Evolutionary conservation across 2,113 vertebrate genomes (phyloP), one percentile per base, ranked within the genome.

Genomic region (Canis aureus): DNA sequence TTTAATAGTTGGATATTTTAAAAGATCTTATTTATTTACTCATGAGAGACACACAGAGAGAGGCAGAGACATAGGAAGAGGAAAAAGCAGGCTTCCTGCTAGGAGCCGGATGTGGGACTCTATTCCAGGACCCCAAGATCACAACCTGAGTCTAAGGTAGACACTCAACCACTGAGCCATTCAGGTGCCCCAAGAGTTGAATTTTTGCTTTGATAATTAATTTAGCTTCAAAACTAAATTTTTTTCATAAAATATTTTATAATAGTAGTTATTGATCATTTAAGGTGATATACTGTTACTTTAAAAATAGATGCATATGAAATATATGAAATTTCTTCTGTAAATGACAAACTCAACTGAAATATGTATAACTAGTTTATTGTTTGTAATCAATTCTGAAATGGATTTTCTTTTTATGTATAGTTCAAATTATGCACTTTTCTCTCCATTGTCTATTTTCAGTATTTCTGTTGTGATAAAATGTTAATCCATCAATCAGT

Each of bases 261-360:
- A 88, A 9, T 66, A 57, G 17, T 90, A 73, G 1, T 85, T 91
- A 62, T 29, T 89, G 59, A 57, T 87, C 51, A 67, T 62, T 92
- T 85, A 20, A 93, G 43, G 38, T 85, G 2, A 64, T 20, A 64
- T 62, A 74, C 51, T 91, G 35, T 8, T 51, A 59, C 67, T 93
- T 93, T n/a, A 87, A 89, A 95, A 96, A 89, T 76, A 74, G 20
- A 67, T 89, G 11, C 1, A 71, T 95, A 84, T 89, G 78, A 86
- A 90, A 43, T 60, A 69, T 3, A 43, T 76, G 1, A 35, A 82
- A 60, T 90, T 89, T 89, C 81, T 78, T 78, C 69, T 55, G 66
- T 82, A 85, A 85, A 86, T 85, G 51, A n/a, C 1, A 94, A 94
- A 69, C 23, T 27, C 7, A 96, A 11, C 32, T 69, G 0, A 57